These are phyloP conservation scores for Zaprionus inermis DNA, from an alignment of 1,140 invertebrate genomes.

Conservation along the genomic window DNA sequence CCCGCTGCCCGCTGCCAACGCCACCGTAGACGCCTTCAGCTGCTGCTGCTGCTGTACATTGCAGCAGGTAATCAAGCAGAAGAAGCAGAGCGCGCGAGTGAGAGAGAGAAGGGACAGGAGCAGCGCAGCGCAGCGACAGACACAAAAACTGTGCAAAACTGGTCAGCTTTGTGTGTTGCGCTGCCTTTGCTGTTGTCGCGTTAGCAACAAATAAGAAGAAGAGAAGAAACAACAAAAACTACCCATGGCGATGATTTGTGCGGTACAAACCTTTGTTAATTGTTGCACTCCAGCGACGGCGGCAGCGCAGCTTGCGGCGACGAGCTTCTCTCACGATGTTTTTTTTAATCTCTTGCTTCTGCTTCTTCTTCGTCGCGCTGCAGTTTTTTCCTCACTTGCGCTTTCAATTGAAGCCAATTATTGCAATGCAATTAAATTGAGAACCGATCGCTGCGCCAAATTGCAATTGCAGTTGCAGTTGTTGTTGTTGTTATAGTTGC, in stretches of 20 bases:
- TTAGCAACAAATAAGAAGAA: conserved; percentile 12
- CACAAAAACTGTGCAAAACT: conserved; percentile 44
- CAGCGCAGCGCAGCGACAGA: conserved; percentile 21
- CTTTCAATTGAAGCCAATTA: conserved; percentile 49
- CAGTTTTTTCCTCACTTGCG: conserved; percentile 32
- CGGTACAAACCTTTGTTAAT: conserved; percentile 46
- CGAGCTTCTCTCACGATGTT: conserved; percentile 31
- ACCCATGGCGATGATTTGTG: conserved; percentile 23
- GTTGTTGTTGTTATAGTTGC: conserved; percentile 5
- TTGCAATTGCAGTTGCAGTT: conserved; percentile 19
- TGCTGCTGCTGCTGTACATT: not conserved
- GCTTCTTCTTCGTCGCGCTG: not conserved
- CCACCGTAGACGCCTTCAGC: conserved; percentile 5
- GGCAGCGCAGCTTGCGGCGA: conserved; percentile 13
- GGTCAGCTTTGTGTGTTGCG: conserved; percentile 35
- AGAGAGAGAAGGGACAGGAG: conserved; percentile 6
- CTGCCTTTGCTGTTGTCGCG: not conserved
- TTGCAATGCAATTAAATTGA: conserved; percentile 46
- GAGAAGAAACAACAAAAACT: conserved; percentile 9
- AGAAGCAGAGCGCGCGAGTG: conserved; percentile 23
- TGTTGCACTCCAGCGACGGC: conserved; percentile 19
- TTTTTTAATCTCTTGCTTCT: not conserved
- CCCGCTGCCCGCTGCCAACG: conserved; percentile 27
- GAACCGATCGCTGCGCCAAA: conserved; percentile 23
- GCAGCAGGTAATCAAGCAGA: conserved; percentile 46